A percentile compares a stretch with the other conserved stretches of the same genome.
Conservation (phyloP, 2,888 invertebrate species). For the Neoitamus cyanurus region DNA sequence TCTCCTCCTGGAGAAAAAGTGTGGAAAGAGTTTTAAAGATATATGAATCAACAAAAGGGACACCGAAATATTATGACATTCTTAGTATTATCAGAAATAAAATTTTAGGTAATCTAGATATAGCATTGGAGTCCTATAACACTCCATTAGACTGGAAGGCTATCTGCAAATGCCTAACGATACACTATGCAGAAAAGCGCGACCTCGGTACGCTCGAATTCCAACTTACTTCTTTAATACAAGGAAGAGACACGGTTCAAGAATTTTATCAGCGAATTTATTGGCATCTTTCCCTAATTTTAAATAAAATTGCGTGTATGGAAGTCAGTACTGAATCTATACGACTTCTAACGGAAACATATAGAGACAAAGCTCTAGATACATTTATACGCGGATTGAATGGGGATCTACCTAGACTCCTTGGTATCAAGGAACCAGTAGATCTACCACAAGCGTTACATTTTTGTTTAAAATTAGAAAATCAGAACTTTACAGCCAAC, state of each 20-base stretch:
- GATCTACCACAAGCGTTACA: conserved; percentile 52
- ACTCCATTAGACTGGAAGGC: conserved; percentile 46
- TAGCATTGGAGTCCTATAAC: conserved; percentile 50
- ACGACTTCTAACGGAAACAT: conserved; percentile 48
- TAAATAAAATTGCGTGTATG: conserved; percentile 51
- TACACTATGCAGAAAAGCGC: conserved; percentile 50
- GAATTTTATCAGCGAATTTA: conserved; percentile 50
- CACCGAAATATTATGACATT: conserved; percentile 51
- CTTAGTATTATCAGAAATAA: conserved; percentile 48
- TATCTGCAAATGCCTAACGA: conserved; percentile 45
- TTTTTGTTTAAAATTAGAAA: conserved; percentile 50
- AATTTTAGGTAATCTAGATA: conserved; percentile 49
- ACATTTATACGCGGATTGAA: conserved; percentile 53
- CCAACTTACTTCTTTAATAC: conserved; percentile 48
- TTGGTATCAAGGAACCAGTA: conserved; percentile 32
- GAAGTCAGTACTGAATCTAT: conserved; percentile 50
- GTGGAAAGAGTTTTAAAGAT: conserved; percentile 48
- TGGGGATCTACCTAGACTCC: conserved; percentile 47
- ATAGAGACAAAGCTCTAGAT: conserved; percentile 54
- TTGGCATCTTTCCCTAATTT: conserved; percentile 50
- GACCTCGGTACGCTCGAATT: conserved; percentile 50
- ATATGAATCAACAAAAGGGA: conserved; percentile 45
- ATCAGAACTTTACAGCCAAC: conserved; percentile 43
- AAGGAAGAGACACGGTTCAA: conserved; percentile 37
- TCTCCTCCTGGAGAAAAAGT: conserved; percentile 47